These are phyloP conservation scores for Pyrocoelia pectoralis DNA, from an alignment of 2,888 invertebrate species.

Conservation along the genomic window DNA sequence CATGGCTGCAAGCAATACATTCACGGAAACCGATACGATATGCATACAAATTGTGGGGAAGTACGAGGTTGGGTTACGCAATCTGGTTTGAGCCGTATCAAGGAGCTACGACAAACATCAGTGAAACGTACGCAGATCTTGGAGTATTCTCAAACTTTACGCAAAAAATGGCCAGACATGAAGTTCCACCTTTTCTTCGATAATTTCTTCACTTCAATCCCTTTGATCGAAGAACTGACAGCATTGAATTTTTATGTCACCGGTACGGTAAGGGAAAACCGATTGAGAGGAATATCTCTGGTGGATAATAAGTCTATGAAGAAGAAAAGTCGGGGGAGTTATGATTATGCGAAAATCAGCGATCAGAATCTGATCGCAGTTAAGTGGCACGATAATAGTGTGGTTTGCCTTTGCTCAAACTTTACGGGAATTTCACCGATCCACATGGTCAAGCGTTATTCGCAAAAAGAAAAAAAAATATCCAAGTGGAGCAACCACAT, in stretches of 20 bases:
- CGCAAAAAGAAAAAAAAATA: conserved; percentile 35
- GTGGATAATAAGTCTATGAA: too few relatives aligned
- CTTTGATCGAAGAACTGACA: conserved; percentile 24
- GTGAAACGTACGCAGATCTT: not conserved
- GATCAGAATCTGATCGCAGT: not conserved
- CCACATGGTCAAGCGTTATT: conserved; percentile 23
- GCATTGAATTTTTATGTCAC: too few relatives aligned
- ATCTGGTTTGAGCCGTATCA: conserved; percentile 25
- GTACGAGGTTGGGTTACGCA: conserved; percentile 26
- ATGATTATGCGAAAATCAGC: not conserved
- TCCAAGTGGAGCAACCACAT: too few relatives aligned
- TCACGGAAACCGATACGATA: conserved; percentile 42
- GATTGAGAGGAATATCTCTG: too few relatives aligned
- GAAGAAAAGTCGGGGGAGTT: conserved; percentile 14
- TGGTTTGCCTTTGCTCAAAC: conserved; percentile 39
- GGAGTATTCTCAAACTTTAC: not conserved
- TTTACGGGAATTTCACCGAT: conserved; percentile 31
- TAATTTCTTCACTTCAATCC: conserved; percentile 21
- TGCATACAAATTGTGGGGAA: conserved; percentile 41
- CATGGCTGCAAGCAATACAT: conserved; percentile 46
- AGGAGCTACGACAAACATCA: conserved; percentile 19
- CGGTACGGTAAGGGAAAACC: too few relatives aligned
- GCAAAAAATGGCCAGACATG: not conserved
- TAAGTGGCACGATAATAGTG: not conserved
- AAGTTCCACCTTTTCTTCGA: conserved; percentile 12